Evolutionary conservation across 2,888 invertebrate species (phyloP), one percentile per base, ranked within the genome.

Genomic region (Pycnomerus fuliginosus): DNA sequence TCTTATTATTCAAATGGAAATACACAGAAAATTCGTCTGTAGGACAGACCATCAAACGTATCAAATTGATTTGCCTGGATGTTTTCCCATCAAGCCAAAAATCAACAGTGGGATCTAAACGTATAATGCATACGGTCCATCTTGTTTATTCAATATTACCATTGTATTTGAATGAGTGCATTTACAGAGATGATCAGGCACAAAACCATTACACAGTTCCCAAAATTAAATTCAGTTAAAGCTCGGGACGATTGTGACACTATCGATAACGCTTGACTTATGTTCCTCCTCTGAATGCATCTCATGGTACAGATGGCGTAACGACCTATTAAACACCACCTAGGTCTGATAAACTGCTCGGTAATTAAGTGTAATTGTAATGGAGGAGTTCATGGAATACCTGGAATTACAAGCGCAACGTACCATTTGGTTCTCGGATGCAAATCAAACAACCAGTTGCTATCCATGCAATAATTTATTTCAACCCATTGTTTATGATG

Each of bases 281-380:
- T 60, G 34, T 60, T 61, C 56, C 60, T 61, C 5, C 5, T 60
- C 51, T 46, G 46, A 58, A 59, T 54, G 58, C 59, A 60, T 61
- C 56, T 42, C 52, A 8, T 56, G 52, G 55, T 52, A 53, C 60
- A 61, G 64, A 62, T 61, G 64, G 61, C 55, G 57, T 58, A 64
- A 61, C 58, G 56, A 56, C 55, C 58, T 56, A 56, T 59, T 61
- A 62, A 60, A 56, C 60, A 51, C 50, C 55, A 51, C 52, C 59
- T 53, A 50, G 58, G 61, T 59, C 61, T 53, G 61, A 61, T 63
- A 58, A 54, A 52, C 52, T 47, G 43, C 27, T n/a, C 48, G 47
- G 57, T 60, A 62, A 63, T 63, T 61, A 63, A 60, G 49, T 55
- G 60, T 62, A 63, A 62, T 61, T 59, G 63, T 61, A 58, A 60